Base-by-base conservation (phyloP, 1,140 invertebrate genomes). In the Chionoecetes opilio region DNA sequence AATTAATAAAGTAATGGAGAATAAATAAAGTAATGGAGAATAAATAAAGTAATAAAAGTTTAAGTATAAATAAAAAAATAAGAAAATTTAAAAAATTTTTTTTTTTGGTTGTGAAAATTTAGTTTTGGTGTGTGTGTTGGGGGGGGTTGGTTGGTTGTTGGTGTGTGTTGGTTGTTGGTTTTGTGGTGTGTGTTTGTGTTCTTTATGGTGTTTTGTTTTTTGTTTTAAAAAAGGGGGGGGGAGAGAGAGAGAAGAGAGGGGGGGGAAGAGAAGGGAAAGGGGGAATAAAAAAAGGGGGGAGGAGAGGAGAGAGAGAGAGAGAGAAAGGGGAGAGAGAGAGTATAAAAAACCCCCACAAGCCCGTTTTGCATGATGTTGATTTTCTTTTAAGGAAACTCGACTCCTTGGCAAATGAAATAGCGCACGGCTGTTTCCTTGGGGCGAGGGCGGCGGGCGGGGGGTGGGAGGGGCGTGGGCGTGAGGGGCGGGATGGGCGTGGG, bases 351-450 rank as follows among this genome's bases (percentile, higher is more conserved):
- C 26, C 5, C 11, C 11, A 75, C 11, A 75, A 21, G 26, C 5
- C 6, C 63, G 63, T n/a, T 5, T 75, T 21, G 63, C 63, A 75
- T 75, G 63, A 21, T 75, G 63, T n/a, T 75, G 63, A 75, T 75
- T 26, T n/a, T 75, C n/a, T n/a, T 75, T 26, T n/a, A 5, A n/a
- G 63, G 63, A 75, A 75, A 75, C 63, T 75, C n/a, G 63, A 75
- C 63, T 75, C 63, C 63, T n/a, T 75, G 6, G 63, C 37, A 37
- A 87, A 37, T 87, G 85, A 38, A 37, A 87, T 29, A 87, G 37
- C 85, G 11, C 85, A 8, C 85, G 34, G 5, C 29, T 87, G 34
- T 87, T 87, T 87, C 32, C 37, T 87, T 17, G 85, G 85, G 85
- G 32, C 31, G 2, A 35, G 3, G 11, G 34, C n/a, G 26, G 85